Conservation (phyloP, 2,888 invertebrate species). For the Cryptus viduatorius region DNA sequence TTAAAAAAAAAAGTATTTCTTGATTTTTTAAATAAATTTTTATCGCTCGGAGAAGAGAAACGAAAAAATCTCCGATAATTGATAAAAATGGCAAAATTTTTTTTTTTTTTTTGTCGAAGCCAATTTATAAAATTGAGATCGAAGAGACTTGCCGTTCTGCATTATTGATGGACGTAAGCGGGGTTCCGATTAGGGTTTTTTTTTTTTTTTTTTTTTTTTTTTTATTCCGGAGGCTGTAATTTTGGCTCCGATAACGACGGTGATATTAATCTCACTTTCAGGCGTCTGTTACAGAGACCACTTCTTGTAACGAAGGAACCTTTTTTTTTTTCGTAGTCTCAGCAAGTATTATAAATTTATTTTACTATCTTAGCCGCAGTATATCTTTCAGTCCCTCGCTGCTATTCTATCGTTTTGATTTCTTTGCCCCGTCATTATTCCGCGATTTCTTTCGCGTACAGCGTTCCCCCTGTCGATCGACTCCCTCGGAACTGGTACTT, state of each 20-base stretch:
- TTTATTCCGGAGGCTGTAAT: too few relatives aligned
- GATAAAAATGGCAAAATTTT: too few relatives aligned
- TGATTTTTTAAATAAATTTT: too few relatives aligned
- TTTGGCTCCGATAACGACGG: too few relatives aligned
- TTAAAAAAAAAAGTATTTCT: too few relatives aligned
- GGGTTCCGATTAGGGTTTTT: too few relatives aligned
- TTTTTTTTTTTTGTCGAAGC: too few relatives aligned
- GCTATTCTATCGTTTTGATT: background rate
- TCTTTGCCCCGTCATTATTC: conserved; percentile 8
- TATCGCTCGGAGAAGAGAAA: too few relatives aligned
- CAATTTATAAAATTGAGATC: background rate
- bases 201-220: too few relatives aligned
- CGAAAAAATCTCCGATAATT: too few relatives aligned
- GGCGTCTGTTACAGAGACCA: too few relatives aligned
- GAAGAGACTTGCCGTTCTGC: background rate
- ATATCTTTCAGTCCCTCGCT: background rate
- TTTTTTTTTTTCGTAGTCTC: background rate
- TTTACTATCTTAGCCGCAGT: background rate
- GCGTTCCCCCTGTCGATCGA: background rate
- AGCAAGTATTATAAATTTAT: background rate
- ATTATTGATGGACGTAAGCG: background rate
- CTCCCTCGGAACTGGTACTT: background rate
- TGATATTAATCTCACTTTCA: too few relatives aligned
- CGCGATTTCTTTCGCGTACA: background rate
- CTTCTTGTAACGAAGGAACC: background rate